phyloP scores from a whole-genome alignment of 2,113 vertebrate species.

The Thomomys bottae region DNA sequence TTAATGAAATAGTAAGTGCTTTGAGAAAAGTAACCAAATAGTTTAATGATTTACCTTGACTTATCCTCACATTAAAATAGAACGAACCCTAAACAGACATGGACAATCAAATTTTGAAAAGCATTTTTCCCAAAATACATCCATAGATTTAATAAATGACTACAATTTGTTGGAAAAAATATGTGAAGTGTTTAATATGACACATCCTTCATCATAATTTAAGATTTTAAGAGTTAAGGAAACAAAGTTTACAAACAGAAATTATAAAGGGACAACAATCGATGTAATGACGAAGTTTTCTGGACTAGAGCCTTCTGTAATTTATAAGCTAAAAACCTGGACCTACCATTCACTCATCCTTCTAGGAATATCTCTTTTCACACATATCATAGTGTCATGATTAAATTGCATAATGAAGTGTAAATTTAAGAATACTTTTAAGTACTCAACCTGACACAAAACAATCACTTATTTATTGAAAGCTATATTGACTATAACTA shows the following conservation, averaged over 20 bases:
- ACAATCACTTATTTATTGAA: background rate
- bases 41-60: background rate
- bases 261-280: background rate
- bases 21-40: background rate
- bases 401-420: background rate
- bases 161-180: background rate
- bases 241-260: background rate
- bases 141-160: background rate
- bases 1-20: background rate
- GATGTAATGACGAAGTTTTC: accelerated
- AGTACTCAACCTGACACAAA: background rate
- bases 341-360: background rate
- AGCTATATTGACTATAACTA: background rate
- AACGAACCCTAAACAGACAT: background rate
- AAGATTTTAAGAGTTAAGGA: background rate
- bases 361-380: accelerated
- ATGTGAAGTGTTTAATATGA: background rate
- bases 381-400: background rate
- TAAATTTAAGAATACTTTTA: background rate
- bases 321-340: background rate
- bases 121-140: background rate
- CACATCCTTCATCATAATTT: background rate
- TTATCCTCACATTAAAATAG: background rate
- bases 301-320: background rate
- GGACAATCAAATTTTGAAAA: background rate